Percentiles rank a stretch among this genome's conserved stretches.
Conservation (phyloP, 2,888 invertebrate species). For the Diaprepes abbreviatus region DNA sequence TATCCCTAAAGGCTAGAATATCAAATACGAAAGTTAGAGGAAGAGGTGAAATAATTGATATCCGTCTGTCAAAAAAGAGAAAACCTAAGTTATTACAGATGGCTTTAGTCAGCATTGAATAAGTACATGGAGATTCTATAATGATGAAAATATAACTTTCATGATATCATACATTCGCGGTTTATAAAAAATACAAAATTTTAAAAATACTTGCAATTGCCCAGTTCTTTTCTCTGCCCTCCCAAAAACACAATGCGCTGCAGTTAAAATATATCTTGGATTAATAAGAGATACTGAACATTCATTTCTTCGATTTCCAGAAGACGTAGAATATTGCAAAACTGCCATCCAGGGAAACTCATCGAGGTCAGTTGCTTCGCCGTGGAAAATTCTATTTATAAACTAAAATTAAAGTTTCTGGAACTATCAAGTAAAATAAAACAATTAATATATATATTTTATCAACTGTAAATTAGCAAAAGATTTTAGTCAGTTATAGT, state of each 20-base stretch:
- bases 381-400: conserved; percentile 62
- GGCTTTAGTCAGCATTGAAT: too few species aligned
- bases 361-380: conserved; percentile 65
- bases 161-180: neutral
- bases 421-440: too few species aligned
- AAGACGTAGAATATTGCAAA: conserved; percentile 64
- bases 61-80: too few species aligned
- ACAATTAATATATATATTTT: too few species aligned
- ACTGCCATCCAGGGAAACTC: conserved; percentile 71
- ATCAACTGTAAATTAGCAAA: too few species aligned
- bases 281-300: conserved; percentile 72
- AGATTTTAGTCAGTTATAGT: too few species aligned
- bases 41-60: too few species aligned
- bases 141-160: too few species aligned
- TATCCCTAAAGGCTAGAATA: too few species aligned
- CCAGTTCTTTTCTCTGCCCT: conserved; percentile 61
- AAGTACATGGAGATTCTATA: too few species aligned
- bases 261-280: conserved; percentile 70
- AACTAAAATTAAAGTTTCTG: conserved; percentile 51
- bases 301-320: conserved; percentile 56
- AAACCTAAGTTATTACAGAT: too few species aligned
- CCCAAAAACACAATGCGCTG: conserved; percentile 71
- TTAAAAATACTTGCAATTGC: conserved; percentile 66
- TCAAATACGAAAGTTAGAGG: too few species aligned
- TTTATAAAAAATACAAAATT: conserved; percentile 1